Percentiles rank a stretch among this genome's conserved stretches.
phyloP scores from a whole-genome alignment of 2,888 invertebrate genomes.

The Lordiphosa andalusiaca region DNA sequence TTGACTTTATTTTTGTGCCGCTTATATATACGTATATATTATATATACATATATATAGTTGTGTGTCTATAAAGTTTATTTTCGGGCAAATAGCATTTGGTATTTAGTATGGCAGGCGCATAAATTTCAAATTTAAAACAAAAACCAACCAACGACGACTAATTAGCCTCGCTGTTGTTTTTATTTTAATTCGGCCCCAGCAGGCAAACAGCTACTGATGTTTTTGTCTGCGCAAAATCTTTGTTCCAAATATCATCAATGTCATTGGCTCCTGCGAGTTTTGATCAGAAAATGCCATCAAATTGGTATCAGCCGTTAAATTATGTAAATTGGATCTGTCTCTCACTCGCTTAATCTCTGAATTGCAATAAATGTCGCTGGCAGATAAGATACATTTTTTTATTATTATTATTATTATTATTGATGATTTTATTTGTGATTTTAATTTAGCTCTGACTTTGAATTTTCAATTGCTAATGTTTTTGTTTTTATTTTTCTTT shows the following conservation, averaged over 20 bases:
- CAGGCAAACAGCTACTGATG: slow-evolving; percentile 6
- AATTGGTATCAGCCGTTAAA: neutral
- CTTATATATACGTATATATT: slow-evolving; percentile 19
- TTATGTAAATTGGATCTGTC: no score
- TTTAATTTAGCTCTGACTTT: slow-evolving; percentile 16
- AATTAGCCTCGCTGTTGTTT: slow-evolving; percentile 52
- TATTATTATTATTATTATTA: slow-evolving; percentile 23
- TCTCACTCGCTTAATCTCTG: slow-evolving; percentile 22
- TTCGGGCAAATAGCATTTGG: slow-evolving; percentile 55
- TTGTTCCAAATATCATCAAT: neutral
- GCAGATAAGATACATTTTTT: slow-evolving; percentile 22
- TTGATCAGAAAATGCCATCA: no score
- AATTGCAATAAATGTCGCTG: slow-evolving; percentile 27
- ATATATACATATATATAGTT: slow-evolving; percentile 25
- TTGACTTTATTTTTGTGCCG: slow-evolving; percentile 54
- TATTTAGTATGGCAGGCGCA: slow-evolving; percentile 55
- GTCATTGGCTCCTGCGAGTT: slow-evolving; percentile 4
- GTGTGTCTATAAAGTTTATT: slow-evolving; percentile 43
- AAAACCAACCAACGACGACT: slow-evolving; percentile 35
- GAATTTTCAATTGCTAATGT: slow-evolving; percentile 37
- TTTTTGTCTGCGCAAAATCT: neutral
- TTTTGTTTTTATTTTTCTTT: slow-evolving; percentile 16
- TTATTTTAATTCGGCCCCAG: slow-evolving; percentile 44
- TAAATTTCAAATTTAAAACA: slow-evolving; percentile 44
- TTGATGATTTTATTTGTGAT: slow-evolving; percentile 40